A percentile compares a stretch with the other conserved stretches of the same genome.
These are phyloP conservation scores for Ictalurus punctatus DNA, from an alignment of 2,113 vertebrate genomes.

Conservation along the genomic window DNA sequence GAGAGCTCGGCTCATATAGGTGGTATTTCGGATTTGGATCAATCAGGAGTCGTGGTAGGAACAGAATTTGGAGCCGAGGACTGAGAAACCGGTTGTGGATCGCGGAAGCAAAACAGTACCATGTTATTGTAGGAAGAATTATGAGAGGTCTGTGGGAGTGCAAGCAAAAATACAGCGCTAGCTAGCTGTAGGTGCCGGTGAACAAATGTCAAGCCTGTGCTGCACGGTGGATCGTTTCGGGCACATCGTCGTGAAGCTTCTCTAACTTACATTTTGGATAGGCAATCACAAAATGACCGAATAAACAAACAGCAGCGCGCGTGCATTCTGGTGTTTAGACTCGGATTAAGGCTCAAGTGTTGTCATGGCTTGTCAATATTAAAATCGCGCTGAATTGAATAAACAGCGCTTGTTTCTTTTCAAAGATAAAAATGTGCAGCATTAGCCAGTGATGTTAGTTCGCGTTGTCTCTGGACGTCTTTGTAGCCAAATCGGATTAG, in stretches of 20 bases:
- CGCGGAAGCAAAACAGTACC: constrained; percentile 36
- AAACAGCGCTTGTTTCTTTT: neutral
- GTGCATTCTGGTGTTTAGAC: constrained; percentile 22
- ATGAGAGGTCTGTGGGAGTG: constrained; percentile 36
- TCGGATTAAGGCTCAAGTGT: constrained; percentile 40
- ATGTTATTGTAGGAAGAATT: constrained; percentile 58
- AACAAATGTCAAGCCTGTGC: constrained; percentile 26
- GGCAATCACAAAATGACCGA: neutral
- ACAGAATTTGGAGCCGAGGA: constrained; percentile 36
- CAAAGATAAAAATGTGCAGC: neutral
- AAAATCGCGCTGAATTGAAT: constrained; percentile 4
- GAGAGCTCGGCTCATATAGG: constrained; percentile 52
- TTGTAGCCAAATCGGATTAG: constrained; percentile 31
- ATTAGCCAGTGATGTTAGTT: neutral
- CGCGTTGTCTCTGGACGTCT: neutral
- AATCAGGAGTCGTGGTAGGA: constrained; percentile 22
- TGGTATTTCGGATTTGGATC: constrained; percentile 43
- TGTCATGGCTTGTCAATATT: constrained; percentile 34
- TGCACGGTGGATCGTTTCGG: neutral
- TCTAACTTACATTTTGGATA: neutral
- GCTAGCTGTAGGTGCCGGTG: neutral
- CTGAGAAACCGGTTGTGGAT: constrained; percentile 37
- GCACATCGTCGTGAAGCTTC: neutral
- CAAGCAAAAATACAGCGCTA: constrained; percentile 16
- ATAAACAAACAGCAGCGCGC: neutral